Evolutionary conservation across 2,888 invertebrate species (phyloP).

Genomic region (Deroplatys truncata): DNA sequence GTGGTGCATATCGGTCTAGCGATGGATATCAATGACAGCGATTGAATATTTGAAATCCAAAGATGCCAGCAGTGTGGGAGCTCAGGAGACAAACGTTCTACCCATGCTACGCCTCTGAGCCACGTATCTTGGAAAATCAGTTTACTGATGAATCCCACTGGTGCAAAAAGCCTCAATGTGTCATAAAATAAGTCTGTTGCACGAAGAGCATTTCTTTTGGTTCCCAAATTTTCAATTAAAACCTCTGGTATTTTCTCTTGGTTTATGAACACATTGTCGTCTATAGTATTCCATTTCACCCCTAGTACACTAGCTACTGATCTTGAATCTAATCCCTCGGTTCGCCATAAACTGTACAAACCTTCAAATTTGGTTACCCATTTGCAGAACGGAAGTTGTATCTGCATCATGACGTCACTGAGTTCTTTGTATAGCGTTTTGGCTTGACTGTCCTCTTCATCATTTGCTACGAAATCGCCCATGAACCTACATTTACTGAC

Average conservation of each 20-base stretch:
- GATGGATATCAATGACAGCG: neutral
- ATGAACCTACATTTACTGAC: neutral
- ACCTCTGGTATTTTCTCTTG: neutral
- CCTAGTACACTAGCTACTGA: neutral
- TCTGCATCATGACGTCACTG: neutral
- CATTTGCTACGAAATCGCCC: neutral
- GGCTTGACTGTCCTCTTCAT: too few species aligned
- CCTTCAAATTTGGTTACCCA: neutral
- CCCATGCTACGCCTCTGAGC: neutral
- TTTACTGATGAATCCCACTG: neutral
- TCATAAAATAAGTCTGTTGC: neutral
- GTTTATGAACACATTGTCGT: neutral
- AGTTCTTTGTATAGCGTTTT: neutral
- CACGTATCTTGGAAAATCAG: too few species aligned
- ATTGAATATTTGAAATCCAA: neutral
- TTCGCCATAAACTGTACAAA: too few species aligned
- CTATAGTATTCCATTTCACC: neutral
- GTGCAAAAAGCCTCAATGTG: neutral
- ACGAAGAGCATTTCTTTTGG: neutral
- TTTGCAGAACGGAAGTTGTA: neutral
- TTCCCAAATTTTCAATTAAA: neutral
- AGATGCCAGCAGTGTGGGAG: neutral
- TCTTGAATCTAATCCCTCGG: neutral
- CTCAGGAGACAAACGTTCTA: neutral
- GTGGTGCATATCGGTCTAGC: rapidly evolving